Percentiles rank a stretch among this genome's conserved stretches.
phyloP scores from a whole-genome alignment of 2,113 vertebrate species.

The Nibea coibor region DNA sequence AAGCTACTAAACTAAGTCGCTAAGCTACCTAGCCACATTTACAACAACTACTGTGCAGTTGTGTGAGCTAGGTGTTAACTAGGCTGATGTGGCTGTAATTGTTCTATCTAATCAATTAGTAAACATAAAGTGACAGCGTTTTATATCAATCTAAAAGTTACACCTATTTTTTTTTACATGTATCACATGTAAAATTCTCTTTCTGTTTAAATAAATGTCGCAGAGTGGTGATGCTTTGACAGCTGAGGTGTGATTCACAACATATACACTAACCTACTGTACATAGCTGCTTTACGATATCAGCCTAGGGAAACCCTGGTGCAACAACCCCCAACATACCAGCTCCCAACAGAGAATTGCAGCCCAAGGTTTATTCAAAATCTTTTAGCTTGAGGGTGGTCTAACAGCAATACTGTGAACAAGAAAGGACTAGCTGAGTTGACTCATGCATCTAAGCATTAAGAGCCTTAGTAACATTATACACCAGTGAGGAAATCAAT shows the following conservation, averaged over 20 bases:
- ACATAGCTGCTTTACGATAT: neutral
- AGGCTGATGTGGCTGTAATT: neutral
- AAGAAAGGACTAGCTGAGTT: no score
- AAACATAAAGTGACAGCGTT: no score
- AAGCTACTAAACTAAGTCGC: neutral
- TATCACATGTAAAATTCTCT: neutral
- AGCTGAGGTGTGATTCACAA: neutral
- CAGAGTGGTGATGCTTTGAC: neutral
- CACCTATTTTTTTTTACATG: neutral
- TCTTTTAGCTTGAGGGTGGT: no score
- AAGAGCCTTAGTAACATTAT: neutral
- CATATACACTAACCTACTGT: neutral
- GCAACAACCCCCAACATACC: no score
- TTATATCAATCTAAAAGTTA: neutral
- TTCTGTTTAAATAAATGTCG: neutral
- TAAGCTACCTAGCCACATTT: neutral
- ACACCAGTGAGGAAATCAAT: neutral
- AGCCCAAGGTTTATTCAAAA: no score
- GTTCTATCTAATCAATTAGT: neutral
- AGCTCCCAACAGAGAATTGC: no score
- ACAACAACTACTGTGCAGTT: neutral
- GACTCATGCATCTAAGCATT: neutral
- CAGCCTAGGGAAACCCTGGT: no score
- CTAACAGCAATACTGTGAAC: no score
- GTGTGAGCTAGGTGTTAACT: neutral